A percentile compares a stretch with the other conserved stretches of the same genome.
These are phyloP conservation scores for Asbolus verrucosus DNA, from an alignment of 1,140 invertebrate species.

Conservation along the genomic window DNA sequence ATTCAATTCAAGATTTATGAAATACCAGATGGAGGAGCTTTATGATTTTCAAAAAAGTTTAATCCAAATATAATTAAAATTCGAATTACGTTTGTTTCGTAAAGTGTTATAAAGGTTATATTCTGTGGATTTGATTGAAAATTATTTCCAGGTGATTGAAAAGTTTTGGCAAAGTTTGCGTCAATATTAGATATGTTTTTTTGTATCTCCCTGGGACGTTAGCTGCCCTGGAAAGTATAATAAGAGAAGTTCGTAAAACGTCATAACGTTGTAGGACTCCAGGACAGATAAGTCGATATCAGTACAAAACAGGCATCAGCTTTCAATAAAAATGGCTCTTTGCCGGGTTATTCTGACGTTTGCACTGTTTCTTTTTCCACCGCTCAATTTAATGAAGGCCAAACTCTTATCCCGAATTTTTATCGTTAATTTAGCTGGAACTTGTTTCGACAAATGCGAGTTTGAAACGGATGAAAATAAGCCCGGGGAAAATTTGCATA, in stretches of 20 bases:
- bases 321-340: slow-evolving; percentile 37
- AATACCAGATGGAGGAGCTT: too few species aligned
- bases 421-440: slow-evolving; percentile 1
- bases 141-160: slow-evolving; percentile 14
- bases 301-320: slow-evolving; percentile 42
- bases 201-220: slow-evolving; percentile 30
- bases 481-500: neutral
- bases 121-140: neutral
- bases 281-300: slow-evolving; percentile 40
- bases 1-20: too few species aligned
- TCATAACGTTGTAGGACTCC: slow-evolving; percentile 37
- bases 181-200: slow-evolving; percentile 14
- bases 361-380: slow-evolving; percentile 28
- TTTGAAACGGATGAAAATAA: too few species aligned
- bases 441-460: too few species aligned
- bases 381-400: slow-evolving; percentile 6
- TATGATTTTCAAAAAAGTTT: too few species aligned
- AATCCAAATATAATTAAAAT: too few species aligned
- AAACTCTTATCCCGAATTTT: slow-evolving; percentile 1
- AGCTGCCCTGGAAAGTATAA: slow-evolving; percentile 14
- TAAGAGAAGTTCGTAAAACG: slow-evolving; percentile 36
- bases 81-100: too few species aligned
- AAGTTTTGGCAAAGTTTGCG: slow-evolving; percentile 2
- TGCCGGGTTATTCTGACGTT: slow-evolving; percentile 18
- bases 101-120: neutral